These are phyloP conservation scores for Eclectus roratus DNA, from an alignment of 2,113 vertebrate genomes.

Conservation along the genomic window DNA sequence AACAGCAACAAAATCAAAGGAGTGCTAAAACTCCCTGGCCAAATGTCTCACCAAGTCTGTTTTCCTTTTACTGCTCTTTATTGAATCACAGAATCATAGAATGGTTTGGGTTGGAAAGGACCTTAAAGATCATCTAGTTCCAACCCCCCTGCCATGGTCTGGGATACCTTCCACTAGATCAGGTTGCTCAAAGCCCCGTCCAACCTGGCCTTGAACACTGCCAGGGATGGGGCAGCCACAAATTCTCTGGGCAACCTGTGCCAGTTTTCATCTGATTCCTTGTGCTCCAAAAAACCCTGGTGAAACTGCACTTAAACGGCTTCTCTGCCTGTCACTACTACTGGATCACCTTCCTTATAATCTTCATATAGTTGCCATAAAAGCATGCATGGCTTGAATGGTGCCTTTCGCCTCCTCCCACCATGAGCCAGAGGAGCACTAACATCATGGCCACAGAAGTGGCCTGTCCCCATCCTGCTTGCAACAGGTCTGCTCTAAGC, in stretches of 20 bases:
- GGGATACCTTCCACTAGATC: background rate
- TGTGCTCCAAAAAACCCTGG: background rate
- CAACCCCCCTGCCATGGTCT: background rate
- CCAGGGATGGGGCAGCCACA: background rate
- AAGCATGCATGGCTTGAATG: fast-evolving
- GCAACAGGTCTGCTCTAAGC: background rate
- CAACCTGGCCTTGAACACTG: background rate
- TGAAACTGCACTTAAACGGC: background rate
- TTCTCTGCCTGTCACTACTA: background rate
- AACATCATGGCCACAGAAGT: fast-evolving
- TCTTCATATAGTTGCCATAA: fast-evolving
- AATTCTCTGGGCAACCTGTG: background rate
- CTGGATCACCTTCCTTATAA: background rate
- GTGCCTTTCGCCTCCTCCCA: background rate
- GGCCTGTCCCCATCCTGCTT: background rate
- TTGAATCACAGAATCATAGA: background rate
- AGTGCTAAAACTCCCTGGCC: background rate
- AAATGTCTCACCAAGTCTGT: background rate
- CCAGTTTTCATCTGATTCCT: background rate
- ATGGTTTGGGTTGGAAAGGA: background rate
- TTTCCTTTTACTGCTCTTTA: background rate
- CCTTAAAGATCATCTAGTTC: background rate
- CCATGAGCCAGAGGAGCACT: too few species aligned
- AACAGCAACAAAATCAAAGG: background rate
- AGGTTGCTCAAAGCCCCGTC: background rate